These are phyloP conservation scores for Propithecus coquereli DNA, from an alignment of 2,113 vertebrate genomes.

Conservation along the genomic window DNA sequence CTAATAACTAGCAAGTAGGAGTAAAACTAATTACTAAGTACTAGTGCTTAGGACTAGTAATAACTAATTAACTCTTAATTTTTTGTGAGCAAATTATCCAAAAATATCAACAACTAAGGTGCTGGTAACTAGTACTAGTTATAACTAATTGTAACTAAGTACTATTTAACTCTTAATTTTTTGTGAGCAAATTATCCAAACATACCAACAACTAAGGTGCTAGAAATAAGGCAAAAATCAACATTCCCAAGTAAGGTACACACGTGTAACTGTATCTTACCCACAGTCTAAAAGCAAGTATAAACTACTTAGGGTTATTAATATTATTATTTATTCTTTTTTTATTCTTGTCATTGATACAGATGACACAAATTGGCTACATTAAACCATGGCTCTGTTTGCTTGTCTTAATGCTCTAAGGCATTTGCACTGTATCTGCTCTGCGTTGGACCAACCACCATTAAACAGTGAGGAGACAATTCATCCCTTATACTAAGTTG, in stretches of 20 bases:
- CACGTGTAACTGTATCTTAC: neutral
- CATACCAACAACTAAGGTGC: neutral
- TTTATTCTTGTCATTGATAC: neutral
- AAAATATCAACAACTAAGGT: neutral
- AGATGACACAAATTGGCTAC: neutral
- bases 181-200: conserved; percentile 8
- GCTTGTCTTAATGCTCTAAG: neutral
- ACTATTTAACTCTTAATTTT: neutral
- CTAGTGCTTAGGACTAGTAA: neutral
- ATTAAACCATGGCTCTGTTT: neutral
- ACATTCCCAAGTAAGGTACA: neutral
- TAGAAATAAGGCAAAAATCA: conserved; percentile 18
- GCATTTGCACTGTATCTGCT: neutral
- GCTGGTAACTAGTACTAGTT: neutral
- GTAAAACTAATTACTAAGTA: too few species aligned
- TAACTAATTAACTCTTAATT: neutral
- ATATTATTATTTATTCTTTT: neutral
- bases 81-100: conserved; percentile 5
- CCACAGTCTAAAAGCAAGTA: neutral
- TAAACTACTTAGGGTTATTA: neutral
- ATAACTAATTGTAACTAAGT: too few species aligned
- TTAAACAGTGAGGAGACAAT: neutral
- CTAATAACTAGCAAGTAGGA: neutral
- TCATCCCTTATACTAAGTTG: neutral
- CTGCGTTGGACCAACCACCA: neutral